These are phyloP conservation scores for Hemicentrotus pulcherrimus DNA, from an alignment of 35 echinoderm and acorn worm species.

Conservation along the genomic window DNA sequence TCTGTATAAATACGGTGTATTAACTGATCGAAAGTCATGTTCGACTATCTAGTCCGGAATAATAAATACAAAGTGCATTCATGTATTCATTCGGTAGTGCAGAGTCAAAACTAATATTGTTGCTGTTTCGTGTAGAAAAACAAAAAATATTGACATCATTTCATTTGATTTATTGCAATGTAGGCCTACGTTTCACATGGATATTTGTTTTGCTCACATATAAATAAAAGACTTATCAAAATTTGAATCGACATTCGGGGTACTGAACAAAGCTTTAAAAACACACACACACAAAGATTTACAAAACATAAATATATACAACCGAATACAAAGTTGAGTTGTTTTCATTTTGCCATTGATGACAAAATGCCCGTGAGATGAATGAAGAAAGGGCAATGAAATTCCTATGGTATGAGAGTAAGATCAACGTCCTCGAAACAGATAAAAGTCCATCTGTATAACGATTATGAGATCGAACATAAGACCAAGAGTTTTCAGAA, in stretches of 20 bases:
- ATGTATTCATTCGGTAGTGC: not conserved
- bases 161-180: no score
- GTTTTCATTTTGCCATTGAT: not conserved
- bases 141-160: not conserved
- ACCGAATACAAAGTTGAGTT: not conserved
- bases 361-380: not conserved
- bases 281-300: not conserved
- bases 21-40: not conserved
- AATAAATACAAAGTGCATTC: not conserved
- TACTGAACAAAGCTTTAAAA: not conserved
- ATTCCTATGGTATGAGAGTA: not conserved
- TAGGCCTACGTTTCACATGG: no score
- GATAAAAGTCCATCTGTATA: not conserved
- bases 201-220: no score
- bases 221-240: no score
- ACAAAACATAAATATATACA: not conserved
- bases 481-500: not conserved
- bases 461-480: not conserved
- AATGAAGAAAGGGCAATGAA: not conserved
- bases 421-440: not conserved
- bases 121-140: not conserved
- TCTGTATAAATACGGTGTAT: not conserved
- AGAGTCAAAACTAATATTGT: not conserved
- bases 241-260: not conserved
- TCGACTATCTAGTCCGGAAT: not conserved